Percentiles rank a stretch among this genome's conserved stretches.
phyloP scores from a whole-genome alignment of 2,888 invertebrate genomes.

The Odontomyia ornata region DNA sequence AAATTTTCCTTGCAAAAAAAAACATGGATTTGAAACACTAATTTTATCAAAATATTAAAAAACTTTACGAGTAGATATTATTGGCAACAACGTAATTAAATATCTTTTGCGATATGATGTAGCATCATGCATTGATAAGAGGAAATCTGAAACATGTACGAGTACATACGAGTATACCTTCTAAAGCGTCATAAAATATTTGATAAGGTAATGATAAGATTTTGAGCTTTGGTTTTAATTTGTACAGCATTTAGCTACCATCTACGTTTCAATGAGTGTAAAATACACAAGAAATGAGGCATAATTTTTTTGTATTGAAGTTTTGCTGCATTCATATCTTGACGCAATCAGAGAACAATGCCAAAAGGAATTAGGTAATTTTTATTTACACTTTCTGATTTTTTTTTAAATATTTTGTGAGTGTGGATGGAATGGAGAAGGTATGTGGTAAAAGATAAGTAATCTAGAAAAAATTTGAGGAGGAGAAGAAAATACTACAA shows the following conservation, averaged over 20 bases:
- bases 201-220: constrained; percentile 32
- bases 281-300: not conserved
- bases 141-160: not conserved
- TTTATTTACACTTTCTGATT: constrained; percentile 6
- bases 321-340: constrained; percentile 38
- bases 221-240: not conserved
- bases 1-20: no score
- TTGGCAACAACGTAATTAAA: no score
- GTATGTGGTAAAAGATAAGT: no score
- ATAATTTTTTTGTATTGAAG: not conserved
- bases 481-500: no score
- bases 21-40: no score
- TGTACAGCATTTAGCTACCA: not conserved
- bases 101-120: not conserved
- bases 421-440: not conserved
- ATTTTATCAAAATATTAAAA: no score
- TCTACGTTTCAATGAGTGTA: not conserved
- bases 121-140: not conserved
- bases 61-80: no score
- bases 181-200: constrained; percentile 3
- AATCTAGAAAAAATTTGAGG: no score
- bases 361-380: constrained; percentile 1
- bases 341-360: constrained; percentile 9
- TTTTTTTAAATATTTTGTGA: not conserved
- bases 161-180: not conserved